Evolutionary conservation across 2,797 vertebrate genomes (phyloP), one percentile per base, ranked within the genome.

Genomic region (Gobionotothen gibberifrons): DNA sequence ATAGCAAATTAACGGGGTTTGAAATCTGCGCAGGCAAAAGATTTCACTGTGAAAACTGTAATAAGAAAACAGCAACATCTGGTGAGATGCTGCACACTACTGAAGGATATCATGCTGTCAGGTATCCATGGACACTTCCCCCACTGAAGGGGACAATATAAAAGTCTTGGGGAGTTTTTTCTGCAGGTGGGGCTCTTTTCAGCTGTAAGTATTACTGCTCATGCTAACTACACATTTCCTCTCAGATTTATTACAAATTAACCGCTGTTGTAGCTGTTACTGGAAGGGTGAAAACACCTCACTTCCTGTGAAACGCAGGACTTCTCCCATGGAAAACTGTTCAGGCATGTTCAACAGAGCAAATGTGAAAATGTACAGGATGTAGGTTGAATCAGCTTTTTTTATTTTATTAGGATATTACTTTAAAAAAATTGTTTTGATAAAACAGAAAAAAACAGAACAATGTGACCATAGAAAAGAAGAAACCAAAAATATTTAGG

Each of bases 241-340:
- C 53, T 69, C 3, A 3, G 52, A 79, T 76, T 63, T 57, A 79
- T 80, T 51, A 74, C 67, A 82, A 73, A 22, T 69, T 70, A 75
- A 82, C 69, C 57, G 11, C 78, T 76, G 74, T 73, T 74, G 68
- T 73, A 81, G 83, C 83, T 76, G 82, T 72, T 63, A 66, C 48
- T 80, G 77, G 17, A 74, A 76, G 83, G 87, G 79, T 72, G 60
- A 78, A 78, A 85, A 81, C 80, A 79, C 73, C 75, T 81, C 65
- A 62, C 69, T 83, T 79, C 61, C 76, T 75, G 65, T 60, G 69
- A 81, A 78, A 61, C 66, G 49, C 67, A 53, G 57, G 62, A 71
- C 55, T 63, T 69, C 69, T 69, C 71, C 78, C 80, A 66, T n/a
- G 46, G 21, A 74, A 57, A 29, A 56, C 36, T 55, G 48, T 52